These are phyloP conservation scores for Pogonocichla stellata DNA, from an alignment of 2,113 vertebrate species.

Conservation along the genomic window DNA sequence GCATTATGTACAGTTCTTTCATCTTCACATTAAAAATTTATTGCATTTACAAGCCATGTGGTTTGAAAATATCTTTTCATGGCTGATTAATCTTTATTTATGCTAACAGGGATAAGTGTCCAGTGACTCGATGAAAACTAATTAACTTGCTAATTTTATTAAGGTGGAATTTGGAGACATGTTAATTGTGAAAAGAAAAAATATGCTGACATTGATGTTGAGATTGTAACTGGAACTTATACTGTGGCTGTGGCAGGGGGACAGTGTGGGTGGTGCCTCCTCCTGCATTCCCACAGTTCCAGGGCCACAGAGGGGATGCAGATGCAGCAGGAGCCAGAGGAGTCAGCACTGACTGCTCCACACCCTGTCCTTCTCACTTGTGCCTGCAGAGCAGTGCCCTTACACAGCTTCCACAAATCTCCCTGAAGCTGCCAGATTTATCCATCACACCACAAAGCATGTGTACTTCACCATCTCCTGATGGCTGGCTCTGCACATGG, in stretches of 20 bases:
- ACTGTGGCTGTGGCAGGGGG: neutral
- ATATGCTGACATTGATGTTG: neutral
- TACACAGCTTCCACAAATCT: too few species aligned
- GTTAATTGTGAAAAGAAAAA: neutral
- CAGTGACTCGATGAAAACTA: neutral
- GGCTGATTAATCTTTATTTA: conserved; percentile 50
- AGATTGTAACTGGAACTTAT: neutral
- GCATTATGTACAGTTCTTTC: neutral
- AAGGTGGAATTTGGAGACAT: neutral
- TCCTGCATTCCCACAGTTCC: neutral
- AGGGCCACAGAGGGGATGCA: accelerated
- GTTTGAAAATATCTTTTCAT: conserved; percentile 23
- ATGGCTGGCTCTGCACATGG: accelerated
- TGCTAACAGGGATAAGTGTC: neutral
- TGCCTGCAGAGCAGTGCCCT: neutral
- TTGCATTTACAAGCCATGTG: conserved; percentile 14
- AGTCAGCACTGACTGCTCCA: accelerated
- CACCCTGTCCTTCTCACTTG: neutral
- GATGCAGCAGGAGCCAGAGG: neutral
- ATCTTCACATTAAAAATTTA: conserved; percentile 28
- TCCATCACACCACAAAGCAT: accelerated
- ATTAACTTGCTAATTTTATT: neutral
- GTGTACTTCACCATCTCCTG: neutral
- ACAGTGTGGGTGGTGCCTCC: too few species aligned
- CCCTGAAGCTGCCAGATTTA: neutral